These are phyloP conservation scores for Brachypodius melanocephalos DNA, from an alignment of 2,113 vertebrate species.

Conservation along the genomic window DNA sequence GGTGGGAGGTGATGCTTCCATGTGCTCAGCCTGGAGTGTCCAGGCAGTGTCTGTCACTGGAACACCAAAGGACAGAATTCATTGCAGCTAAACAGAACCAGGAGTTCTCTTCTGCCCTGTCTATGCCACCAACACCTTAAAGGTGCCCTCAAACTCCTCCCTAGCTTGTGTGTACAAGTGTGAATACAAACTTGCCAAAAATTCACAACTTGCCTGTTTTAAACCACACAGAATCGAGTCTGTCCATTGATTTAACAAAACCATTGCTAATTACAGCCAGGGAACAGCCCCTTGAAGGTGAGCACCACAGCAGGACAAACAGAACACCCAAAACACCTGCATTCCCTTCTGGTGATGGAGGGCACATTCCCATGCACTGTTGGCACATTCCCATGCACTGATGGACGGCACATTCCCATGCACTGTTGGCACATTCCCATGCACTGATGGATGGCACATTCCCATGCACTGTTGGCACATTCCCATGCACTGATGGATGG, in stretches of 20 bases:
- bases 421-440: too few relatives aligned
- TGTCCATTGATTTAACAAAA: background rate
- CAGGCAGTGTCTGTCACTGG: background rate
- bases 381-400: background rate
- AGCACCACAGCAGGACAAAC: background rate
- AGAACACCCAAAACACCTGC: background rate
- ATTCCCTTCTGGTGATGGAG: accelerated
- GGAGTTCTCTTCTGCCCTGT: background rate
- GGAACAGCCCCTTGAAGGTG: background rate
- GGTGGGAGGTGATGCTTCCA: background rate
- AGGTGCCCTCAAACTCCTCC: background rate
- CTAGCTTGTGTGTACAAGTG: accelerated
- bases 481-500: background rate
- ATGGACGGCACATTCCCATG: too few relatives aligned
- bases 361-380: background rate
- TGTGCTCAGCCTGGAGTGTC: background rate
- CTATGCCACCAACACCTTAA: accelerated
- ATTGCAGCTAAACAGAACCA: background rate
- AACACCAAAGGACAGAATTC: background rate
- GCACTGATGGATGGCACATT: too few relatives aligned
- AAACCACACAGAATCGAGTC: background rate
- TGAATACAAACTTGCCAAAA: background rate
- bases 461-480: background rate
- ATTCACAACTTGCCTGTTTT: accelerated
- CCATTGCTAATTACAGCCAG: background rate